phyloP scores from a whole-genome alignment of 2,797 vertebrate species.

The Allobates femoralis region DNA sequence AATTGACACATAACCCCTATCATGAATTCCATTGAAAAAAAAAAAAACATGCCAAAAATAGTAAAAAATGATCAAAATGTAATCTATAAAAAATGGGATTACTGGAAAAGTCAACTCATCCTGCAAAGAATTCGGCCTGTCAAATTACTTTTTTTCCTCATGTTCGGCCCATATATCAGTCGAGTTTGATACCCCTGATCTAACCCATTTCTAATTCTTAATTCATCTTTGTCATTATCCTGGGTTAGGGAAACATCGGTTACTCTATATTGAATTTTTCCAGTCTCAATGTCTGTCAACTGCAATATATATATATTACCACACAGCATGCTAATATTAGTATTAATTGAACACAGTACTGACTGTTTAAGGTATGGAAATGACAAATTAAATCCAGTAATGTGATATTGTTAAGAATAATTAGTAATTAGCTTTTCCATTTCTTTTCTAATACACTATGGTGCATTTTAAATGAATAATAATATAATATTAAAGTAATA shows the following conservation, averaged over 20 bases:
- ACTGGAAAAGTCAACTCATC: too few species aligned
- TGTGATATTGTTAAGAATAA: conserved; percentile 7
- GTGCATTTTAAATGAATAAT: not conserved
- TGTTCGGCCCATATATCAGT: too few species aligned
- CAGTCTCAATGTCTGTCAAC: not conserved
- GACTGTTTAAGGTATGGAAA: conserved; percentile 14
- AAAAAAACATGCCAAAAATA: too few species aligned
- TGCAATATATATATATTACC: not conserved
- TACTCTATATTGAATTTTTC: not conserved
- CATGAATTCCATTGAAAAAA: too few species aligned
- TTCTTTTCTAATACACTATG: not conserved
- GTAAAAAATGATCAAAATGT: too few species aligned
- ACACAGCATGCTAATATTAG: conserved; percentile 19
- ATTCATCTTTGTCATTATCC: not conserved
- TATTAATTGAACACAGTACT: conserved; percentile 13
- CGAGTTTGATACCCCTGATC: too few species aligned
- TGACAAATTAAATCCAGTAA: not conserved
- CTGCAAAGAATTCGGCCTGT: too few species aligned
- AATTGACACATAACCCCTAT: too few species aligned
- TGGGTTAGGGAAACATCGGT: not conserved
- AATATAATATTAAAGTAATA: conserved; percentile 1
- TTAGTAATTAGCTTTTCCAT: not conserved
- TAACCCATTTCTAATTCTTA: not conserved
- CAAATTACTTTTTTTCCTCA: too few species aligned
- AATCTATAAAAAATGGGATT: too few species aligned